These are phyloP conservation scores for Oscheius sp. DNA, from an alignment of 2,888 invertebrate genomes.

Conservation along the genomic window DNA sequence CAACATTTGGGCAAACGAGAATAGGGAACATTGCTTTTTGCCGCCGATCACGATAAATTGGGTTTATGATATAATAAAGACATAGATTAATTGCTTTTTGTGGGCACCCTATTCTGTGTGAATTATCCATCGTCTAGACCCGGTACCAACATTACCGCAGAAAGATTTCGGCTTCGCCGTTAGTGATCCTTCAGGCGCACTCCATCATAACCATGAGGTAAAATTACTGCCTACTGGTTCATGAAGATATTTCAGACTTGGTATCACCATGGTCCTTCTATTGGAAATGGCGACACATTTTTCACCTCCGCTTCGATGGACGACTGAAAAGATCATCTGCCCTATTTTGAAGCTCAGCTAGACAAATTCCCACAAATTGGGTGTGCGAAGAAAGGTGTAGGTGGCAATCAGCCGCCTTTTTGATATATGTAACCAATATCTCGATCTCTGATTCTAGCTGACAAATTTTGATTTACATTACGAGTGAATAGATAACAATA, in stretches of 20 bases:
- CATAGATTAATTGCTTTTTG: neutral
- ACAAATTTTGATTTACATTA: neutral
- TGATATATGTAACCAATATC: no score
- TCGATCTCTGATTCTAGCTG: no score
- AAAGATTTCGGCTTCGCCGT: neutral
- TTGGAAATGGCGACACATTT: slow-evolving; percentile 3
- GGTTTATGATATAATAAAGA: neutral
- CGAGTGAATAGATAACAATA: neutral
- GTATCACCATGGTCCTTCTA: neutral
- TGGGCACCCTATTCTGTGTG: slow-evolving; percentile 3
- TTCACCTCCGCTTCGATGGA: neutral
- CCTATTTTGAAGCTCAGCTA: slow-evolving; percentile 1
- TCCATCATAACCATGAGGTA: slow-evolving; percentile 21
- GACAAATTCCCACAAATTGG: slow-evolving; percentile 13
- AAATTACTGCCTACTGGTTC: neutral
- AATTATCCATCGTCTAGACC: slow-evolving; percentile 1
- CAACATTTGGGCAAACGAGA: slow-evolving; percentile 20
- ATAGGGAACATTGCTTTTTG: slow-evolving; percentile 19
- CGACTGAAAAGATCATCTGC: neutral
- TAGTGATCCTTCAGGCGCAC: neutral
- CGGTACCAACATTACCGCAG: slow-evolving; percentile 1
- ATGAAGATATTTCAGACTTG: slow-evolving; percentile 3
- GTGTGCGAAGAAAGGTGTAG: neutral
- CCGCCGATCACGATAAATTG: slow-evolving; percentile 4
- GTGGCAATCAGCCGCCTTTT: no score